Evolutionary conservation across 2,888 invertebrate species (phyloP), one percentile per base, ranked within the genome.

Genomic region (Chaetogeoica ovagalla): DNA sequence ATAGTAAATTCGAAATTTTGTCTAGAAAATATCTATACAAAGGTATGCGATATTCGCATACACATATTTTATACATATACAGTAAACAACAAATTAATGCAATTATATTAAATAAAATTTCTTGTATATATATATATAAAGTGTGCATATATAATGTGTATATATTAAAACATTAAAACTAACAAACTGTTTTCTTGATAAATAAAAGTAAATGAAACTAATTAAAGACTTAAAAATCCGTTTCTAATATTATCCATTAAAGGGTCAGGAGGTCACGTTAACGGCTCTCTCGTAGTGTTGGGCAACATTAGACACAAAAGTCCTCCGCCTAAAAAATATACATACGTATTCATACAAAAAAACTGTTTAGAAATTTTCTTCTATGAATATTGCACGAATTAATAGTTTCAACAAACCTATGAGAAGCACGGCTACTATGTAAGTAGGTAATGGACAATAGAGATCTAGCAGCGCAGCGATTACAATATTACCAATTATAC

Each of bases 371-470:
- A 52, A 63, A 43, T 43, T 21, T 21, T 48, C 37, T 21, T 65
- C 11, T 68, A 13, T 13, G 11, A 48, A 13, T 48, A 48, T 57
- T 39, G n/a, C n/a, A 21, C 11, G 11, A 21, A 59, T 59, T 21
- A 39, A 21, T 43, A 7, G 57, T 43, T 76, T 21, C 19, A 52
- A 83, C 84, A 84, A 83, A 88, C 88, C 91, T 84, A 93, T 92
- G 83, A 96, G 90, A 83, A 96, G 90, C 52, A 89, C 90, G 83
- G 96, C 95, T 71, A 96, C 95, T 84, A 96, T 93, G 87, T 96
- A 94, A 83, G 96, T 95, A 75, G 97, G 96, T 83, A 96, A 93
- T 59, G 95, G 94, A 88, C 96, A 97, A 87, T 94, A 94, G 84
- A 91, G 88, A 87, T 96, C 95, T 84, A 96, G 88, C 77, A 97